These are phyloP conservation scores for Phymastichus coffea DNA, from an alignment of 1,140 invertebrate species.

Conservation along the genomic window DNA sequence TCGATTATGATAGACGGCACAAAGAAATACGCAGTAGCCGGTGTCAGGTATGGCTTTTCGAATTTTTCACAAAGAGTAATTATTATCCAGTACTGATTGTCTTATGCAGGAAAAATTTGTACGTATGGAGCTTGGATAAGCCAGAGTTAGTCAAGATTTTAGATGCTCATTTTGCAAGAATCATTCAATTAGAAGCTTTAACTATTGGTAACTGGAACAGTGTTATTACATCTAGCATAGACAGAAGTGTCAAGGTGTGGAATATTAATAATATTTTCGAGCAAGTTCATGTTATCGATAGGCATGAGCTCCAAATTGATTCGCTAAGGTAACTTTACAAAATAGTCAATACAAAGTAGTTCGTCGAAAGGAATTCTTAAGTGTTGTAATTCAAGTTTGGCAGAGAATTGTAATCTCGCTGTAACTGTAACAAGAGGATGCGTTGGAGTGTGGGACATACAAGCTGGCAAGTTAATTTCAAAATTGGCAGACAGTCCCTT, in stretches of 20 bases:
- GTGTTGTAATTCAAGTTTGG: slow-evolving; percentile 68
- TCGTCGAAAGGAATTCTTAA: background rate
- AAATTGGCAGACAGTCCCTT: slow-evolving; percentile 89
- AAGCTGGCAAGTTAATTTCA: slow-evolving; percentile 76
- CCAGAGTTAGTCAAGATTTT: slow-evolving; percentile 84
- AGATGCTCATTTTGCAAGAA: slow-evolving; percentile 95
- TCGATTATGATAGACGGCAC: slow-evolving; percentile 88
- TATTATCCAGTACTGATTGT: background rate
- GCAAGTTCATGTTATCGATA: slow-evolving; percentile 93
- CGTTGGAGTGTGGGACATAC: slow-evolving; percentile 93
- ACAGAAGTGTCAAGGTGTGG: slow-evolving; percentile 98
- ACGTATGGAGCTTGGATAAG: slow-evolving; percentile 86
- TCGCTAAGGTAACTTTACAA: slow-evolving; percentile 70
- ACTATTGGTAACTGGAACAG: slow-evolving; percentile 90
- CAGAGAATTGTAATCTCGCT: slow-evolving; percentile 72
- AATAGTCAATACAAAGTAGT: too few species aligned
- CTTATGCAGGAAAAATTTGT: slow-evolving; percentile 84
- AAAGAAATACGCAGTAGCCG: slow-evolving; percentile 90
- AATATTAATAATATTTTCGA: slow-evolving; percentile 99
- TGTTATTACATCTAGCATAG: slow-evolving; percentile 95
- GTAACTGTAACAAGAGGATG: slow-evolving; percentile 89
- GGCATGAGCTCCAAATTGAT: slow-evolving; percentile 95
- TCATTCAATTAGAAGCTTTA: slow-evolving; percentile 85
- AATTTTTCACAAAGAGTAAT: background rate
- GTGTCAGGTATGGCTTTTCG: slow-evolving; percentile 68